phyloP scores from a whole-genome alignment of 1,140 invertebrate species.

The Ceratina japonica region DNA sequence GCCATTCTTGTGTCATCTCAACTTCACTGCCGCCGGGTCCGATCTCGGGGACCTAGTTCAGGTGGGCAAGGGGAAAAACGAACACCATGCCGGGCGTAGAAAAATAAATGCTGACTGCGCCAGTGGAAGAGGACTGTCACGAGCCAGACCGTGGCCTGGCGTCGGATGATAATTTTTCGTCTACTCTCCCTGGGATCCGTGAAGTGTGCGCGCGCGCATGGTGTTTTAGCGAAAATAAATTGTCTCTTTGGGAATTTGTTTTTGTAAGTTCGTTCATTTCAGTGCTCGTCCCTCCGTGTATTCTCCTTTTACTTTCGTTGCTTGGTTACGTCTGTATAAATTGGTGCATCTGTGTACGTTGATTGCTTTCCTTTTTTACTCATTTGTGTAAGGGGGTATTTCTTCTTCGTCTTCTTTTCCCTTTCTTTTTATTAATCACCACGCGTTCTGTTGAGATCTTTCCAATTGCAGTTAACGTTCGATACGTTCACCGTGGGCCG shows the following conservation, averaged over 20 bases:
- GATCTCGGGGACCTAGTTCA: constrained; percentile 88
- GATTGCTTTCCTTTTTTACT: no score
- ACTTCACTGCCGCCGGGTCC: constrained; percentile 87
- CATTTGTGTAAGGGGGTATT: no score
- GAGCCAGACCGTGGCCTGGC: constrained; percentile 22
- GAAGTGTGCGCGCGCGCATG: neutral
- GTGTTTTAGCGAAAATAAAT: constrained; percentile 47
- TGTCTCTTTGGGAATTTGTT: constrained; percentile 19
- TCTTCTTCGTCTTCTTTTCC: no score
- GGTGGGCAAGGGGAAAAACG: constrained; percentile 75
- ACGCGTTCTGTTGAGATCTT: no score
- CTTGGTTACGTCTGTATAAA: neutral
- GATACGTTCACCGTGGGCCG: constrained; percentile 88
- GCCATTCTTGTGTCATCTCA: constrained; percentile 88
- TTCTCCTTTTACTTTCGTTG: neutral
- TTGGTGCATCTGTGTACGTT: neutral
- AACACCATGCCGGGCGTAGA: neutral
- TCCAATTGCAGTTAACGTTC: constrained; percentile 83
- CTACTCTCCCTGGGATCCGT: neutral
- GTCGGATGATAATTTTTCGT: constrained; percentile 53
- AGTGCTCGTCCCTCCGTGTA: neutral
- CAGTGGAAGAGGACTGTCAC: constrained; percentile 32
- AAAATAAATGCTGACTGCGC: constrained; percentile 51
- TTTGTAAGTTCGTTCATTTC: constrained; percentile 26
- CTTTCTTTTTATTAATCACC: no score